Evolutionary conservation across 2,797 vertebrate species (phyloP), one percentile per base, ranked within the genome.

Genomic region (Poeciliopsis paucimaculata): DNA sequence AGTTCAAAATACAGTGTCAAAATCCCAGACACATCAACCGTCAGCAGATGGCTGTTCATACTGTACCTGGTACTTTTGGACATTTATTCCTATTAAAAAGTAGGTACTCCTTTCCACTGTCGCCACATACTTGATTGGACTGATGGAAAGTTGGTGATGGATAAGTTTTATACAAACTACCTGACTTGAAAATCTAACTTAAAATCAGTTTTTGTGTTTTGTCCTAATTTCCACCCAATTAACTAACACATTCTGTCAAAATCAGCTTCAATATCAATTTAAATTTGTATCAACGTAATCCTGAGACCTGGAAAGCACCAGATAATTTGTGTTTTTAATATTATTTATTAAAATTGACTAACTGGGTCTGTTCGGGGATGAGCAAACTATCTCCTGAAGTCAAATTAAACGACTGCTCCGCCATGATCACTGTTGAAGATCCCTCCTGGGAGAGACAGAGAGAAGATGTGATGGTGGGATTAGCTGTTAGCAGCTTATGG

Each of bases 321-420:
- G 64, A 26, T 39, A 20, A 66, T 23, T 66, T 39, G 9, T 26
- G 1, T 26, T 43, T 36, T 68, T 41, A 68, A 26, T 26, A 23
- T 23, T 26, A 36, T 70, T 16, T 36, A 1, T 75, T 68, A 62
- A 78, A 3, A 43, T 31, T 11, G 26, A 97, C 98, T 98, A 77
- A 99, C 98, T 18, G 75, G 53, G 86, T 95, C 64, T 96, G 93
- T 47, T 94, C 95, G 1, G 84, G 95, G 79, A 99, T 91, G 51
- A 98, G 95, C 47, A 99, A 90, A 90, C 98, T 98, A 85, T 98
- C 95, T 81, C 96, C 96, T 3, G 93, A 80, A 47, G 87, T 93
- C 2, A 99, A 93, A 53, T 36, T 83, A 81, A 96, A 87, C 73
- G 75, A 75, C 86, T 95, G 86, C 23, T 90, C 88, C 16, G 93